phyloP scores from a whole-genome alignment of 1,140 invertebrate species.

The Procambarus clarkii region DNA sequence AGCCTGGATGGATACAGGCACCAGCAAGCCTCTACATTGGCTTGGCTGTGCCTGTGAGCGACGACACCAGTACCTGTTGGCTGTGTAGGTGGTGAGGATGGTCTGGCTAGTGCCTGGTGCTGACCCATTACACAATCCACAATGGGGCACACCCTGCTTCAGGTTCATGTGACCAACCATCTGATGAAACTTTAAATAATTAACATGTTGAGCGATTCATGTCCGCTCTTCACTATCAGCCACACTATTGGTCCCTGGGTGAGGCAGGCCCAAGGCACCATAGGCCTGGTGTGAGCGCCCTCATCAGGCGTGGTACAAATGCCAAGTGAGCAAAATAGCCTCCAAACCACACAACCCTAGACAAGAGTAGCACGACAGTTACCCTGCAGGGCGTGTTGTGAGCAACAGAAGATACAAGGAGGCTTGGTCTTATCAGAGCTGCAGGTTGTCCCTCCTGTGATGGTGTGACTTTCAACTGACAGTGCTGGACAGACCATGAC shows the following conservation, averaged over 20 bases:
- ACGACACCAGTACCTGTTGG: constrained; percentile 62
- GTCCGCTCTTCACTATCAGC: constrained; percentile 2
- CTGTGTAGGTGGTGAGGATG: constrained; percentile 1
- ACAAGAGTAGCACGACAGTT: constrained; percentile 17
- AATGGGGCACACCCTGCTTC: constrained; percentile 20
- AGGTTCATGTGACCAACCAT: not conserved
- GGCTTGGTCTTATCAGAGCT: constrained; percentile 45
- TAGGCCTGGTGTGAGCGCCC: constrained; percentile 41
- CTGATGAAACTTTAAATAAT: not conserved
- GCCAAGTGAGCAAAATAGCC: constrained; percentile 66
- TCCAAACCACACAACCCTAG: constrained; percentile 48
- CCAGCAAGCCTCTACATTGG: constrained; percentile 27
- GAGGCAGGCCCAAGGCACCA: constrained; percentile 19
- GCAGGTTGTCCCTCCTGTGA: constrained; percentile 22
- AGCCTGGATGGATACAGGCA: constrained; percentile 54
- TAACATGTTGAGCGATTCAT: not conserved
- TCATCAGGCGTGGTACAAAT: constrained; percentile 63
- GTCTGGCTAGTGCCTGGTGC: not conserved
- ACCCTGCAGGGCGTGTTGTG: constrained; percentile 49
- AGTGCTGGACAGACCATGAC: not conserved
- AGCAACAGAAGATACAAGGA: constrained; percentile 61
- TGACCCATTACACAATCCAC: constrained; percentile 25
- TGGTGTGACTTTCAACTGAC: not conserved
- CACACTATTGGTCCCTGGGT: constrained; percentile 8
- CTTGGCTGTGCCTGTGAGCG: constrained; percentile 33